phyloP scores from a whole-genome alignment of 2,888 invertebrate species.

The Euclidia mi region DNA sequence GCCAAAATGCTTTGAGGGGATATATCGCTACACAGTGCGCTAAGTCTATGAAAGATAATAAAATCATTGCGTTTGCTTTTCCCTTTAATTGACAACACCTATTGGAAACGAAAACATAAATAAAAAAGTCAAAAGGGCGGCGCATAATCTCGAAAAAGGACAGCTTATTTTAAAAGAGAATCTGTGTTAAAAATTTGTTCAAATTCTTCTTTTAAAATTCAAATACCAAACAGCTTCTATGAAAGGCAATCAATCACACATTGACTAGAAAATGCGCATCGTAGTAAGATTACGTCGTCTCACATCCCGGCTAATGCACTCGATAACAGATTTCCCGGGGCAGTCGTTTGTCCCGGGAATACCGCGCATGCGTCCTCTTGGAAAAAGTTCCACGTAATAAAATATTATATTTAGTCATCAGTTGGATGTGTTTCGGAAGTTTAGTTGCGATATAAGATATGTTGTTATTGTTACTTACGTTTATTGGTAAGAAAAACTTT shows the following conservation, averaged over 20 bases:
- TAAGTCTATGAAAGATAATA: too few relatives aligned
- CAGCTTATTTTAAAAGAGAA: too few relatives aligned
- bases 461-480: conserved; percentile 11
- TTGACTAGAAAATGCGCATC: conserved; percentile 26
- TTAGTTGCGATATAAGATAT: conserved; percentile 18
- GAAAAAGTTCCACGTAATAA: conserved; percentile 44
- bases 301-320: conserved; percentile 59
- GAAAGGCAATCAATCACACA: conserved; percentile 42
- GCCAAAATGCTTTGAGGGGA: too few relatives aligned
- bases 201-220: conserved; percentile 6
- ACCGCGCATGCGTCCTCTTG: conserved; percentile 43
- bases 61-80: too few relatives aligned
- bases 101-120: too few relatives aligned
- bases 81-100: too few relatives aligned
- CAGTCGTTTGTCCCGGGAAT: conserved; percentile 56
- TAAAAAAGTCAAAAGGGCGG: too few relatives aligned
- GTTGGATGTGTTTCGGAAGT: conserved; percentile 19
- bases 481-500: background rate
- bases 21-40: too few relatives aligned
- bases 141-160: too few relatives aligned
- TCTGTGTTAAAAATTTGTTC: too few relatives aligned
- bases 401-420: conserved; percentile 50
- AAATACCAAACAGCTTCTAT: conserved; percentile 5
- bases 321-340: conserved; percentile 69
- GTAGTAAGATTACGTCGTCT: conserved; percentile 42